Conservation (phyloP, 2,113 vertebrate species). For the Microcebus murinus region DNA sequence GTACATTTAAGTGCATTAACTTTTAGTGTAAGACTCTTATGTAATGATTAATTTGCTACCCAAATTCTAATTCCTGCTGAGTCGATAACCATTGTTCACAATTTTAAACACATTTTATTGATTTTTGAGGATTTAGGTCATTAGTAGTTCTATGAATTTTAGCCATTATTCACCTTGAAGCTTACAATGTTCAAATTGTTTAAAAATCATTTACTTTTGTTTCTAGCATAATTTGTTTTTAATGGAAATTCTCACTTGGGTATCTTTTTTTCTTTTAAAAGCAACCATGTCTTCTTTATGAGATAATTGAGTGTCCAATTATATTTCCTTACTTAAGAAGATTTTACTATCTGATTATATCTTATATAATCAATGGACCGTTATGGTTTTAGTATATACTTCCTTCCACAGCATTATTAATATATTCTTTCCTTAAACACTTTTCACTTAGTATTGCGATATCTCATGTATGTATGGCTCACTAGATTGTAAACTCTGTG, state of each 20-base stretch:
- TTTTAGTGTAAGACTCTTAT: conserved; percentile 12
- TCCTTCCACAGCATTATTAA: background rate
- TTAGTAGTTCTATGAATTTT: conserved; percentile 2
- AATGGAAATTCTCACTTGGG: conserved; percentile 1
- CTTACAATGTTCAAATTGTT: background rate
- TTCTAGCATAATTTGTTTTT: conserved; percentile 20
- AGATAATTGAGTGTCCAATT: background rate
- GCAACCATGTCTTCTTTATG: background rate
- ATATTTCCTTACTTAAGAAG: background rate
- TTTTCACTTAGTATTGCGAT: background rate
- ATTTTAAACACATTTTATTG: background rate
- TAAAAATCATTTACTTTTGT: background rate
- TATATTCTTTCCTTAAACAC: background rate
- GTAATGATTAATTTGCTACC: conserved; percentile 12
- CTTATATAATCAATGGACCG: background rate
- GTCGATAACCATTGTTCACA: background rate
- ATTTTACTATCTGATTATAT: background rate
- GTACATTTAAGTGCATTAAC: background rate
- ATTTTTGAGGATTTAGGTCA: conserved; percentile 20
- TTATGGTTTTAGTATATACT: background rate
- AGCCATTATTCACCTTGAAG: background rate
- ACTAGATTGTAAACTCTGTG: background rate
- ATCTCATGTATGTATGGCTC: background rate
- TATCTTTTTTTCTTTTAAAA: conserved; percentile 15
- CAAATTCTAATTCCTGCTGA: conserved; percentile 34